Evolutionary conservation across 23 tunicate species (phyloP).

Genomic region (Trididemnum miniatum): DNA sequence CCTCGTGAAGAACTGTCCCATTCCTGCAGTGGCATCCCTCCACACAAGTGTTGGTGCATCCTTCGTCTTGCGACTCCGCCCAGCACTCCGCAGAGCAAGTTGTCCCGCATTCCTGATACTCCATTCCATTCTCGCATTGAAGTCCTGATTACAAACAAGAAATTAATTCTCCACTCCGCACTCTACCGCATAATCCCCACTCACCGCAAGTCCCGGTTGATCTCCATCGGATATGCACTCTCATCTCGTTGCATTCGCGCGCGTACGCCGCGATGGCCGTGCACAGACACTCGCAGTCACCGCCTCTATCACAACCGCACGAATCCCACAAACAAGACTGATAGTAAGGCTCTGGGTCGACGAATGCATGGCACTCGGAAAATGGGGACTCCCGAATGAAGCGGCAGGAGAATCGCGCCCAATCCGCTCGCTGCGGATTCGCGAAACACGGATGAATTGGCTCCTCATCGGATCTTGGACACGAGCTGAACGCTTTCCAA

Average conservation of each 20-base stretch:
- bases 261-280: constrained; percentile 91
- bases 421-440: constrained; percentile 76
- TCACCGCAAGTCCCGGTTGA: constrained; percentile 90
- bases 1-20: constrained; percentile 82
- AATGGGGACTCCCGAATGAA: constrained; percentile 64
- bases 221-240: constrained; percentile 88
- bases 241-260: constrained; percentile 75
- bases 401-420: constrained; percentile 80
- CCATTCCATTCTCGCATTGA: constrained; percentile 86
- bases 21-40: constrained; percentile 94
- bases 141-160: too few species aligned
- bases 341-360: constrained; percentile 86
- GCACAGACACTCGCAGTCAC: constrained; percentile 96
- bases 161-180: too few species aligned
- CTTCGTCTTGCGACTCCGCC: constrained; percentile 53
- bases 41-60: constrained; percentile 65
- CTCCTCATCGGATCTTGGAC: constrained; percentile 86
- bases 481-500: constrained; percentile 81
- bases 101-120: constrained; percentile 84
- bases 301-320: constrained; percentile 96
- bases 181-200: too few species aligned
- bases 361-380: constrained; percentile 64
- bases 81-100: constrained; percentile 66
- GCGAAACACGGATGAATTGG: constrained; percentile 86
- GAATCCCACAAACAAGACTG: constrained; percentile 93